Percentiles rank a stretch among this genome's conserved stretches.
Evolutionary conservation across 2,888 invertebrate species (phyloP).

Genomic region (Frankliniella intonsa): DNA sequence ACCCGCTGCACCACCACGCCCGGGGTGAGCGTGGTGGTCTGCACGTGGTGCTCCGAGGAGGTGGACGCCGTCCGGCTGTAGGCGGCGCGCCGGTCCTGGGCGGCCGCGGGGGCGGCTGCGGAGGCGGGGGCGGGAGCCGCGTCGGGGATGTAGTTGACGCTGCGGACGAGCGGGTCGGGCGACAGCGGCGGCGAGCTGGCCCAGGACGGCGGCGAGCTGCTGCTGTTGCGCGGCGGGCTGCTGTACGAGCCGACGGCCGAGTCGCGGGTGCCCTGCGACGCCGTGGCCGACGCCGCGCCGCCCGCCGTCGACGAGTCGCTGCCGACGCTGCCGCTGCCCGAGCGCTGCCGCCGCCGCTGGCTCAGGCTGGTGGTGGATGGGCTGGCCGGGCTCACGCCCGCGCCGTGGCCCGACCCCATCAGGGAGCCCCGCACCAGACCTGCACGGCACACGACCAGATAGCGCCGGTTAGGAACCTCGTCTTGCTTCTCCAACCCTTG

Average conservation of each 20-base stretch:
- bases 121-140: neutral
- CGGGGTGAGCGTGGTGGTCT: conserved; percentile 9
- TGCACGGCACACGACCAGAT: conserved; percentile 28
- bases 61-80: conserved; percentile 11
- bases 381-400: neutral
- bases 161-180: conserved; percentile 53
- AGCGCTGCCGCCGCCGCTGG: conserved; percentile 49
- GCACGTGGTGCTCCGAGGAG: conserved; percentile 15
- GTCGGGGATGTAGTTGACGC: conserved; percentile 53
- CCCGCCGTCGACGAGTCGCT: conserved; percentile 42
- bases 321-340: conserved; percentile 52
- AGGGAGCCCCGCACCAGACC: conserved; percentile 35
- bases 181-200: conserved; percentile 56
- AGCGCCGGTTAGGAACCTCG: too few species aligned
- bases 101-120: neutral
- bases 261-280: conserved; percentile 43
- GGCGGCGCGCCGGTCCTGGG: neutral
- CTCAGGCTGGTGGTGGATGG: neutral
- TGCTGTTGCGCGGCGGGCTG: conserved; percentile 49
- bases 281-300: neutral
- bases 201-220: conserved; percentile 56
- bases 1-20: conserved; percentile 18
- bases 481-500: too few species aligned
- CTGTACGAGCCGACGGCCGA: conserved; percentile 62
- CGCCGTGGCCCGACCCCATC: neutral